These are phyloP conservation scores for Salvator merianae DNA, from an alignment of 2,113 vertebrate genomes.

Conservation along the genomic window DNA sequence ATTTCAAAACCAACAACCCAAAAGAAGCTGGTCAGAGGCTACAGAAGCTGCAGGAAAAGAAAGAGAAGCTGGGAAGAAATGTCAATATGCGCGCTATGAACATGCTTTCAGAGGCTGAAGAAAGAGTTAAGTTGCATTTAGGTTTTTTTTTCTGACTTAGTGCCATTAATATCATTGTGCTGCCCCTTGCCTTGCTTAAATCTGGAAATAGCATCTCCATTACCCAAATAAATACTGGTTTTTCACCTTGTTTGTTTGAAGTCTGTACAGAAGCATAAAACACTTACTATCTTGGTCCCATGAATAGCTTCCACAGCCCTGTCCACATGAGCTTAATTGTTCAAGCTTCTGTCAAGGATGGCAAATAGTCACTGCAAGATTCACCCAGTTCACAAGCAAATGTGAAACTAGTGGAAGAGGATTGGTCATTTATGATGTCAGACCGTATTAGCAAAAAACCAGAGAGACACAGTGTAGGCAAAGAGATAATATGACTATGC, in stretches of 20 bases:
- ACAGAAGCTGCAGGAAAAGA: slow-evolving; percentile 84
- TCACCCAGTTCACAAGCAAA: not conserved
- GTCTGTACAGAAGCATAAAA: too few relatives aligned
- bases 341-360: not conserved
- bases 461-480: not conserved
- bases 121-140: slow-evolving; percentile 76
- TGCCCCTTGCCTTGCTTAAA: not conserved
- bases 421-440: too few relatives aligned
- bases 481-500: not conserved
- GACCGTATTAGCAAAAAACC: not conserved
- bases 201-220: not conserved
- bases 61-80: slow-evolving; percentile 80
- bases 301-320: too few relatives aligned
- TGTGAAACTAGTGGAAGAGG: not conserved
- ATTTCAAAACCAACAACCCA: slow-evolving; percentile 87
- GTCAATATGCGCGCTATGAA: slow-evolving; percentile 90
- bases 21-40: slow-evolving; percentile 84
- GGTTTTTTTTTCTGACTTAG: not conserved
- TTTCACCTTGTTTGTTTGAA: not conserved
- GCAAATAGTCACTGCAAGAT: not conserved
- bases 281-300: too few relatives aligned
- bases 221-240: not conserved
- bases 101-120: slow-evolving; percentile 88
- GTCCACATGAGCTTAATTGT: too few relatives aligned
- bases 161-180: not conserved